phyloP scores from a whole-genome alignment of 2,797 vertebrate genomes.

The Hypotaenidia okinawae region DNA sequence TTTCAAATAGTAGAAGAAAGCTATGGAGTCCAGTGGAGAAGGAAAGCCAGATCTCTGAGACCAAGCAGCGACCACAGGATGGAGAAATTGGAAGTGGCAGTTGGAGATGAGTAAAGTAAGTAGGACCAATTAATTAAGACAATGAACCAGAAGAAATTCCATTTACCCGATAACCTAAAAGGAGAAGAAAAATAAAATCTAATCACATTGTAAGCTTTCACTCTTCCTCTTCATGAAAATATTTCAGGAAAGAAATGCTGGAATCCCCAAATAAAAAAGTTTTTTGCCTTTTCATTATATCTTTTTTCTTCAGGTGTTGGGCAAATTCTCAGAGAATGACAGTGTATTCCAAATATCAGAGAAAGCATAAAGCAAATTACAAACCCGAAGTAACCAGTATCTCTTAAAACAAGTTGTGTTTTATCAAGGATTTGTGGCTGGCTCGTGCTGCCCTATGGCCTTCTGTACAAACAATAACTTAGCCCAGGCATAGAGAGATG shows the following conservation, averaged over 20 bases:
- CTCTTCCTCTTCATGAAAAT: not conserved
- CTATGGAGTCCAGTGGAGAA: not conserved
- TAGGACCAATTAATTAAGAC: conserved; percentile 34
- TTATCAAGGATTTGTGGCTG: not conserved
- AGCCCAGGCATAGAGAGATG: not conserved
- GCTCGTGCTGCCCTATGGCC: not conserved
- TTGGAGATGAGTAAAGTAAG: conserved; percentile 10
- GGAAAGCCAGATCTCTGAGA: not conserved
- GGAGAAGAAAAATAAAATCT: not conserved
- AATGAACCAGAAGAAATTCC: conserved; percentile 44
- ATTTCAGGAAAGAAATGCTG: not conserved
- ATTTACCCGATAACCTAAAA: conserved; percentile 28
- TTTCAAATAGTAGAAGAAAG: not conserved
- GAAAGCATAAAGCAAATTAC: not conserved
- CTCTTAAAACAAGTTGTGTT: not conserved
- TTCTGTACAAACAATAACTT: rapidly evolving
- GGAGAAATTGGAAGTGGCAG: conserved; percentile 28
- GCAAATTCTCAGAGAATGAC: not conserved
- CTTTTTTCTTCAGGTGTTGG: not conserved
- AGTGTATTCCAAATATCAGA: not conserved
- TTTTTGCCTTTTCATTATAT: not conserved
- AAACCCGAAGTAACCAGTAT: not conserved
- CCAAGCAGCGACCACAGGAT: not conserved
- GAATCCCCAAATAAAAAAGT: not conserved
- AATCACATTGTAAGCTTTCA: not conserved